Evolutionary conservation across 1,140 invertebrate genomes (phyloP), one percentile per base, ranked within the genome.

Genomic region (Nephila pilipes): DNA sequence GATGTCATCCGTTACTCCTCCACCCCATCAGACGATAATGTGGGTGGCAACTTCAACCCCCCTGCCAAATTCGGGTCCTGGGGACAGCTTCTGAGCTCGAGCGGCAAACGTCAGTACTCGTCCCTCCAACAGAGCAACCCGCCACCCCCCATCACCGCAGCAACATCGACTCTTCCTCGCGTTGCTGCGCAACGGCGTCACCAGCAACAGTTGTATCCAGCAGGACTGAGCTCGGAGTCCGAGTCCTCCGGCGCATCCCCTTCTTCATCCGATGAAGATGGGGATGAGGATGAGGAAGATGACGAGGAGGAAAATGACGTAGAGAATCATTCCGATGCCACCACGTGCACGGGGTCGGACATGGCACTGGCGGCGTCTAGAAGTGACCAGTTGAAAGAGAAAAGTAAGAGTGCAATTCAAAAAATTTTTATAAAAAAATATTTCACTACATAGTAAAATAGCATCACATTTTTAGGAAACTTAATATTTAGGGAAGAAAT

Each of bases 11-110:
- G 79, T 85, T 91, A 91, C 36, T 85, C 90, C 6, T 58, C 88
- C 18, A 25, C 69, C 22, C n/a, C 88, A 12, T 46, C 87, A 55
- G 58, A 91, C 55, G 90, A 91, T 38, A 36, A 46, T 25, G 25
- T 20, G 55, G 63, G 25, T 32, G 58, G 60, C 3, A 60, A 29
- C n/a, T 80, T 69, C 79, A 38, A 87, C 60, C 91, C 91, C 83
- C 91, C 91, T 36, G 91, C 91, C n/a, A 92, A 92, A 38, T 92
- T 92, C 83, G 91, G 91, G 36, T 92, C 91, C 20, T 92, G 91
- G 91, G 91, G 91, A 14, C 91, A 92, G 25, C 91, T 92, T 20
- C 63, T 92, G 20, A 79, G 32, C 54, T 58, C 81, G 16, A 58
- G 54, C 63, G 22, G 63, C 63, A 75, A 87, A 22, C 81, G 83